Base-by-base conservation (phyloP, 2,797 vertebrate genomes). In the Rhynchonycteris naso region DNA sequence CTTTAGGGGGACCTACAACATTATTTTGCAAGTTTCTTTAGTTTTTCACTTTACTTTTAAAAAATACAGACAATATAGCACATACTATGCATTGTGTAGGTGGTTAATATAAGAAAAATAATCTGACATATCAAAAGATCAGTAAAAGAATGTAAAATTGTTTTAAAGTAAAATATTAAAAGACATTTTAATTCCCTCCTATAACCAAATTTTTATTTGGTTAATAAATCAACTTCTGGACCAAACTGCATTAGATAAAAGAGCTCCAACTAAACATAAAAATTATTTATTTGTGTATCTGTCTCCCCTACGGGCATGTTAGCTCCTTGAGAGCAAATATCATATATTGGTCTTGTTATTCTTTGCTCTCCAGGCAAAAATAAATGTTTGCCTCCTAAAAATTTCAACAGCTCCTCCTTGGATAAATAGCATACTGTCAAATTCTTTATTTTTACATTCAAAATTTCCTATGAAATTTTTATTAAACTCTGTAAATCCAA, bases 91-190 rank as follows among this genome's bases (percentile, higher is more conserved):
- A 83, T 75, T 91, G 33, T n/a, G 16, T 66, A 38, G 89, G 14
- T 38, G 26, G 47, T 38, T 92, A 94, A 35, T 22, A 7, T 66
- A 74, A 91, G 79, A 61, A 94, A 93, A 86, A 52, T 30, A 90
- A 75, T 69, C 22, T 38, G 52, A 65, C 26, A 61, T 58, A 81
- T 15, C 26, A 81, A 93, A 96, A 93, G 5, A 80, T 90, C 65
- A 83, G 11, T 72, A 21, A 86, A 78, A 68, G 30, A 74, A 58
- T 30, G 1, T 3, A 75, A 0, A 54, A 75, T 30, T 56, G 4
- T 78, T 84, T 89, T 75, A 91, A 89, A 91, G 61, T 87, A 86
- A 92, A 87, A 80, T 75, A 84, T 63, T 95, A 54, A 90, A 95
- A 92, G 11, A 2, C 50, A 87, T 95, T 93, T 30, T 50, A 85